Evolutionary conservation across 2,113 vertebrate genomes (phyloP).

Genomic region (Phoenicopterus ruber): DNA sequence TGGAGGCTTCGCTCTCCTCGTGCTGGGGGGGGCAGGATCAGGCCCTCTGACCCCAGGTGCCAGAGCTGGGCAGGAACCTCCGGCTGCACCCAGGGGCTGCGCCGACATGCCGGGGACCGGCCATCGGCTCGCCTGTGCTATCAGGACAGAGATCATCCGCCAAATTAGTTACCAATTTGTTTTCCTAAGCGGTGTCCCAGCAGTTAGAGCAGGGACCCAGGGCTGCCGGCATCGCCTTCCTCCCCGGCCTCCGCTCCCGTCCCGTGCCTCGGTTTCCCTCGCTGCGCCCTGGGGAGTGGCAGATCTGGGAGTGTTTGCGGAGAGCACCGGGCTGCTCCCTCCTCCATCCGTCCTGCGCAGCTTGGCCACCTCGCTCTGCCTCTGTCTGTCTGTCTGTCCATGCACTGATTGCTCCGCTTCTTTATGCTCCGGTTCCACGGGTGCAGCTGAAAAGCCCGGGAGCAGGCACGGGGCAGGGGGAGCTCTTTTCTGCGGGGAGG

Average conservation of each 20-base stretch:
- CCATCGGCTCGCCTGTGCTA: not conserved
- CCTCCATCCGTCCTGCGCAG: not conserved
- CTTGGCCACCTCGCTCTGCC: not conserved
- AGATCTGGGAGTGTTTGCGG: not conserved
- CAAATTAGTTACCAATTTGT: not conserved
- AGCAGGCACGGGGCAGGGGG: not conserved
- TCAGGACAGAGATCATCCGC: not conserved
- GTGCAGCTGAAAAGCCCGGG: not conserved
- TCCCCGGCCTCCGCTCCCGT: not conserved
- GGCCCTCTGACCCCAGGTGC: accelerated
- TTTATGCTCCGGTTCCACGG: not conserved
- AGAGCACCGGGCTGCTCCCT: not conserved
- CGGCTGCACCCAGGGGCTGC: not conserved
- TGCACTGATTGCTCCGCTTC: accelerated
- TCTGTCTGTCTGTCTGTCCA: not conserved
- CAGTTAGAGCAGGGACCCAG: not conserved
- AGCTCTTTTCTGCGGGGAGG: not conserved
- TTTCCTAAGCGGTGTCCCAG: not conserved
- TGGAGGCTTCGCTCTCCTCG: accelerated
- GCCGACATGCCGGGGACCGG: not conserved
- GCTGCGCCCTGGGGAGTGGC: not conserved
- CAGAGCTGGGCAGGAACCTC: not conserved
- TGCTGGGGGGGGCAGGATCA: not conserved
- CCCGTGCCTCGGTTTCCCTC: not conserved
- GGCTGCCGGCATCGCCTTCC: not conserved